Percentiles rank a stretch among this genome's conserved stretches.
Evolutionary conservation across 2,888 invertebrate genomes (phyloP).

Genomic region (Metacarcinus magister): DNA sequence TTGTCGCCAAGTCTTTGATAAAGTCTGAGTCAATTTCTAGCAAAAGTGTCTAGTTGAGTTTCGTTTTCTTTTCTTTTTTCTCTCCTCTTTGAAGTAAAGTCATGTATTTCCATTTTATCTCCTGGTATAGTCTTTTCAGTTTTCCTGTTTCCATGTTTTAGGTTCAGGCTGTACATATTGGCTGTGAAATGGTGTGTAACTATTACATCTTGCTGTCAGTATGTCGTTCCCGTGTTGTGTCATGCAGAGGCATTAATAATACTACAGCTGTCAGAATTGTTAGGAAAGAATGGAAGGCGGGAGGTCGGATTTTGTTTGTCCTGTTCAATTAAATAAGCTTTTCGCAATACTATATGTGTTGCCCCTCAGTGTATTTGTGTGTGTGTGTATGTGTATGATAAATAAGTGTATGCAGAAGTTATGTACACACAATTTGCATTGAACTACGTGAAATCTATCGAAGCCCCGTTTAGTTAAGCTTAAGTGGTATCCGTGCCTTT

Average conservation of each 20-base stretch:
- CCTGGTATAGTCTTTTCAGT: neutral
- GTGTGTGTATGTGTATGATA: neutral
- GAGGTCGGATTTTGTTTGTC: neutral
- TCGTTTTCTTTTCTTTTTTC: neutral
- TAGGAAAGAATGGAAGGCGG: neutral
- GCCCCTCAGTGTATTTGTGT: neutral
- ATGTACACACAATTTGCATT: neutral
- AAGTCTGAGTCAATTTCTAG: neutral
- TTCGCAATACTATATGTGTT: neutral
- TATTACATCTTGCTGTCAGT: neutral
- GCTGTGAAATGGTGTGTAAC: neutral
- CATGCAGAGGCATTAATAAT: neutral
- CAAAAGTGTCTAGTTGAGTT: neutral
- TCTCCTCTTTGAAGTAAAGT: neutral
- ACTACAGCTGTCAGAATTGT: neutral
- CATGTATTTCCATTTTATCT: neutral
- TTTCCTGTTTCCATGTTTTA: neutral
- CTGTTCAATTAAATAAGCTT: neutral
- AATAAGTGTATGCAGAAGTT: neutral
- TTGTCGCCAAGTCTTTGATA: neutral
- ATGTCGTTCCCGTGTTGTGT: neutral
- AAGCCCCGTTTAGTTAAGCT: conserved; percentile 1
- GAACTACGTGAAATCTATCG: neutral
- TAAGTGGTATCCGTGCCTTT: neutral
- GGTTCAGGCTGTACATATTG: neutral